Conservation (phyloP, 2,113 vertebrate species). For the Sander lucioperca region DNA sequence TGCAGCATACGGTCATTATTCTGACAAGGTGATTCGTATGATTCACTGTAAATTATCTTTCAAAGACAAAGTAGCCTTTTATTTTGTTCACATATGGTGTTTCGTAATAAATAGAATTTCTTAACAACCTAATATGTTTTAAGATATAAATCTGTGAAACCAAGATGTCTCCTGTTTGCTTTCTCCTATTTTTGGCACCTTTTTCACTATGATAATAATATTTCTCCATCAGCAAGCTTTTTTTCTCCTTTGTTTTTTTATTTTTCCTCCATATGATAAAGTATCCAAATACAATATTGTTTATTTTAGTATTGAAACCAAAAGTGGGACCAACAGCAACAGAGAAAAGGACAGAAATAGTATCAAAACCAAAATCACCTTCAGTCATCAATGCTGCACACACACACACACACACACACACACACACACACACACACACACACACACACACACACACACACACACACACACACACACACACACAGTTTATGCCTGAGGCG, state of each 20-base stretch:
- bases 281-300: conserved; percentile 15
- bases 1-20: conserved; percentile 2
- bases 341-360: conserved; percentile 46
- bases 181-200: neutral
- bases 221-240: conserved; percentile 9
- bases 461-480: conserved; percentile 18
- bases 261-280: neutral
- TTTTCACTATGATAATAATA: neutral
- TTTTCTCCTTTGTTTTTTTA: neutral
- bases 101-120: neutral
- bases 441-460: conserved; percentile 37
- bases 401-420: conserved; percentile 32
- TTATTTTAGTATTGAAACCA: conserved; percentile 45
- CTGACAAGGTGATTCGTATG: neutral
- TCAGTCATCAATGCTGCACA: conserved; percentile 17
- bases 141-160: neutral
- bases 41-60: conserved; percentile 9
- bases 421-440: conserved; percentile 17
- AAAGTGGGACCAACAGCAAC: conserved; percentile 29
- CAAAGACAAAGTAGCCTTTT: neutral
- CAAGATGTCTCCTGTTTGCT: neutral
- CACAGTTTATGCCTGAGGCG: conserved; percentile 62
- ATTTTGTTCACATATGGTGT: neutral
- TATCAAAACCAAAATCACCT: conserved; percentile 59
- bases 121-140: neutral